Percentiles rank a stretch among this genome's conserved stretches.
Evolutionary conservation across 2,888 invertebrate genomes (phyloP).

Genomic region (Parnassius orleans): DNA sequence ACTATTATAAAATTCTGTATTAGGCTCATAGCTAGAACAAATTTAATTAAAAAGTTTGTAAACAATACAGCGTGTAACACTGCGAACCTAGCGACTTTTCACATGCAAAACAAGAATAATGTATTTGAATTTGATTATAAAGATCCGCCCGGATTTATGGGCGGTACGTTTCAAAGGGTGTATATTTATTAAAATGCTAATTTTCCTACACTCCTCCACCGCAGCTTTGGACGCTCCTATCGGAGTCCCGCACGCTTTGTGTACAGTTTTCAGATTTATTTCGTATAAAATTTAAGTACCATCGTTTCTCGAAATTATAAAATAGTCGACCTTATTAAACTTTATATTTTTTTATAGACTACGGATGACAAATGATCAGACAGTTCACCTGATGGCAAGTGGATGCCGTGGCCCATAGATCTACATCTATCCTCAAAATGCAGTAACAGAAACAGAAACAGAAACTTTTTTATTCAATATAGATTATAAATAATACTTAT

Average conservation of each 20-base stretch:
- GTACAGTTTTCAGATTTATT: slow-evolving; percentile 76
- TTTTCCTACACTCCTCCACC: slow-evolving; percentile 70
- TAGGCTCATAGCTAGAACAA: no score
- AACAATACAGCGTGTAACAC: slow-evolving; percentile 27
- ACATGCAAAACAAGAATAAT: slow-evolving; percentile 69
- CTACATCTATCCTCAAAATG: no score
- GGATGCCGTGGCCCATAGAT: no score
- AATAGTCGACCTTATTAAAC: neutral
- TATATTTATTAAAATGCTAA: slow-evolving; percentile 82
- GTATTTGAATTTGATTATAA: slow-evolving; percentile 79
- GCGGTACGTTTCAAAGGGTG: slow-evolving; percentile 77
- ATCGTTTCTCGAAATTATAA: slow-evolving; percentile 42
- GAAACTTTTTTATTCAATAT: no score
- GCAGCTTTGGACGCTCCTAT: slow-evolving; percentile 72
- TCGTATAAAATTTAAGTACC: slow-evolving; percentile 60
- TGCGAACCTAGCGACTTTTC: slow-evolving; percentile 49
- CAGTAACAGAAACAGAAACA: no score
- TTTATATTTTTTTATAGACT: no score
- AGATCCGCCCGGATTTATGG: slow-evolving; percentile 75
- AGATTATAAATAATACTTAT: no score
- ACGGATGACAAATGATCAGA: no score
- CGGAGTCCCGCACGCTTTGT: slow-evolving; percentile 75
- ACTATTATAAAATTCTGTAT: no score
- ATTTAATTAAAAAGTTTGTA: neutral
- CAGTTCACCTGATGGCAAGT: no score